Evolutionary conservation across 2,888 invertebrate genomes (phyloP).

Genomic region (Esperia sulphurella): DNA sequence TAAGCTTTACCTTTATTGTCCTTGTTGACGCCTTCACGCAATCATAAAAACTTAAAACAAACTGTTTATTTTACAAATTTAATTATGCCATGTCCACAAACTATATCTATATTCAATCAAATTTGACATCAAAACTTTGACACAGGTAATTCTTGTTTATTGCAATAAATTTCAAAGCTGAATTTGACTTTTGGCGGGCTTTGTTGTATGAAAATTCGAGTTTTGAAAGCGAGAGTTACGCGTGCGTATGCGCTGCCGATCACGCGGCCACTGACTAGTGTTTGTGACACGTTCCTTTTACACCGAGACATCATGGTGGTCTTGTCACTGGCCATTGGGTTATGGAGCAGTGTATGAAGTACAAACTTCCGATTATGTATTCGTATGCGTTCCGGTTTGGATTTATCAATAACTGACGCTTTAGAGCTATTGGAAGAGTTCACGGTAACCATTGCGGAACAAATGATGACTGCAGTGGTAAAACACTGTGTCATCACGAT

Average conservation of each 20-base stretch:
- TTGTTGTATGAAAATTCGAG: conserved; percentile 20
- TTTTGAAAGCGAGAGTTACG: conserved; percentile 21
- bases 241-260: conserved; percentile 51
- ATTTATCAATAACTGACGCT: conserved; percentile 28
- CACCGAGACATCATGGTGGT: conserved; percentile 41
- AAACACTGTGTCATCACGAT: not conserved
- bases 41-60: conserved; percentile 9
- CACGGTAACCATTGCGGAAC: conserved; percentile 32
- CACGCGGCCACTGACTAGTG: conserved; percentile 61
- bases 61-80: conserved; percentile 7
- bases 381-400: conserved; percentile 53
- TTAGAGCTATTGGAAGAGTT: conserved; percentile 16
- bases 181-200: conserved; percentile 43
- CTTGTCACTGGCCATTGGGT: conserved; percentile 44
- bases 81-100: not conserved
- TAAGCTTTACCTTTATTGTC: conserved; percentile 14
- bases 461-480: conserved; percentile 1
- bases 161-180: not conserved
- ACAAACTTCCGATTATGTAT: conserved; percentile 66
- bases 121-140: conserved; percentile 3
- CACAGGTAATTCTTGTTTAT: conserved; percentile 3
- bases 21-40: conserved; percentile 13
- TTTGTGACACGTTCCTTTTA: conserved; percentile 52
- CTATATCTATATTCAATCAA: not conserved
- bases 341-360: conserved; percentile 32